Base-by-base conservation (phyloP, 2,797 vertebrate species). In the Microchirus variegatus region DNA sequence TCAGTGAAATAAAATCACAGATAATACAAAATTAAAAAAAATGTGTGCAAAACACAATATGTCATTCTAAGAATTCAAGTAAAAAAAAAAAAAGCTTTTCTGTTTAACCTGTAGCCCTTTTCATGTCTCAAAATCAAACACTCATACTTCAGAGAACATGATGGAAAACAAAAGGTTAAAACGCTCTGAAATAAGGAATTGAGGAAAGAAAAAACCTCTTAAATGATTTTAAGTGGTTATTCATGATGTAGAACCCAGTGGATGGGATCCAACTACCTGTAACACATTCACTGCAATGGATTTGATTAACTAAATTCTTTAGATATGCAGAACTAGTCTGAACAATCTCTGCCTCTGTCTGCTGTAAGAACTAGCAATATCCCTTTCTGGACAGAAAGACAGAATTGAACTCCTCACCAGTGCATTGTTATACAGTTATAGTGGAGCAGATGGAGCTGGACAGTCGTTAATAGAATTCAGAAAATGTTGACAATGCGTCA, bases 401-500 rank as follows among this genome's bases (percentile, higher is more conserved):
- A 18, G 59, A 13, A 12, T 51, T 15, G 4, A 46, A 15, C 12
- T 40, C 14, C 6, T 12, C 26, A 15, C 16, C 36, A 49, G 12
- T 9, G 48, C 59, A 44, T 4, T n/a, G 15, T 37, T 43, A 42
- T 41, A 64, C 66, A 71, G 61, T 38, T 8, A 57, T 42, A 62
- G 50, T 44, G 50, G 37, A 43, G 45, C 51, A 16, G 77, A 6
- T 36, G 16, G 72, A 53, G 46, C 38, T 9, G 2, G 38, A 61
- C 71, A 6, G 50, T 47, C 47, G 10, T 37, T 59, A 41, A 46
- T 51, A 59, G 68, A 71, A 59, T 73, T 72, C 51, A 1, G 60
- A 66, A 76, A 80, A 80, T 83, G 69, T 67, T 36, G 37, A 64
- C 45, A 41, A 73, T 73, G 73, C 61, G 77, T 80, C 73, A 56